These are phyloP conservation scores for Sterna hirundo DNA, from an alignment of 2,113 vertebrate species.

Conservation along the genomic window DNA sequence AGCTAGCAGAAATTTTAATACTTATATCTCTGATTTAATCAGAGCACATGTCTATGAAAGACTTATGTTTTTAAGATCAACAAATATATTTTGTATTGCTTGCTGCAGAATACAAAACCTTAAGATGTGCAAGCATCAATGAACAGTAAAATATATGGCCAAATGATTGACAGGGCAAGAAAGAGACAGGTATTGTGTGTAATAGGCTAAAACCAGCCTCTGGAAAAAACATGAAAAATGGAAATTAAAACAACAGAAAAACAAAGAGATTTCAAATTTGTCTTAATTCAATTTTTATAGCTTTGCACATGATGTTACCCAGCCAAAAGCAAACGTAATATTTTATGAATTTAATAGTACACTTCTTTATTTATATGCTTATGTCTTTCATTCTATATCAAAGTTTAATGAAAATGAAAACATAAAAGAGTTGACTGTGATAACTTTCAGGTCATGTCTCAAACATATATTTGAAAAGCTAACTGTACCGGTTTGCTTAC, in stretches of 20 bases:
- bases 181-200: conserved; percentile 77
- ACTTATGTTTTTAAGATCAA: background rate
- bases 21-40: conserved; percentile 9
- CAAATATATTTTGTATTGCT: conserved; percentile 11
- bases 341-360: conserved; percentile 17
- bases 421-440: background rate
- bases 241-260: conserved; percentile 66
- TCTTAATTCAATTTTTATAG: conserved; percentile 60
- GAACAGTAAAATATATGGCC: conserved; percentile 79
- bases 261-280: conserved; percentile 54
- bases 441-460: background rate
- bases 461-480: background rate
- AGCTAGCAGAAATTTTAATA: conserved; percentile 18
- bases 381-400: background rate
- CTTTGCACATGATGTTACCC: conserved; percentile 22
- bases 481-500: background rate
- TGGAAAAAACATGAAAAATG: conserved; percentile 68
- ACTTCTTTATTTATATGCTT: background rate
- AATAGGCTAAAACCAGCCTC: conserved; percentile 78
- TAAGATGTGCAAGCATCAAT: conserved; percentile 72
- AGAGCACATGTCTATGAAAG: background rate
- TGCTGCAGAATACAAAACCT: conserved; percentile 16
- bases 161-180: conserved; percentile 77
- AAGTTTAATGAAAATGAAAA: conserved; percentile 42
- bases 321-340: background rate